Conservation (phyloP, 2,888 invertebrate genomes). For the Ormyrus thymus region DNA sequence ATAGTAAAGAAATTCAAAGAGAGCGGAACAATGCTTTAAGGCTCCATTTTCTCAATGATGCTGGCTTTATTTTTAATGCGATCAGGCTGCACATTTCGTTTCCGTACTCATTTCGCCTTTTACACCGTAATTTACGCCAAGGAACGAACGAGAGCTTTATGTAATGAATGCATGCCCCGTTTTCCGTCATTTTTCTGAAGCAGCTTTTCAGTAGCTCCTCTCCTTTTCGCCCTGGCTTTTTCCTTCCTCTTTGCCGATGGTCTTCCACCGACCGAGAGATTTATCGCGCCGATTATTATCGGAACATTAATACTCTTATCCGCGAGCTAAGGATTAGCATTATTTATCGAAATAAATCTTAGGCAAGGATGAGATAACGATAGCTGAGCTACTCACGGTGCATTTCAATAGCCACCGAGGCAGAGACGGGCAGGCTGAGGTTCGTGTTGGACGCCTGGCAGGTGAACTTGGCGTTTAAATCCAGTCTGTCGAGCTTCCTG, state of each 20-base stretch:
- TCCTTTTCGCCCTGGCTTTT: not conserved
- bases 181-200: not conserved
- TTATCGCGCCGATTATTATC: constrained; percentile 49
- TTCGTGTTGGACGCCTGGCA: constrained; percentile 88
- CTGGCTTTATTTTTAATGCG: constrained; percentile 13
- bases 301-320: constrained; percentile 49
- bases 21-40: not conserved
- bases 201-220: not conserved
- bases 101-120: too few species aligned
- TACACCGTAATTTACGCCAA: not conserved
- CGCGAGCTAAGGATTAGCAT: constrained; percentile 10
- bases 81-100: not conserved
- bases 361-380: constrained; percentile 3
- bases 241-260: not conserved
- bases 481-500: constrained; percentile 80
- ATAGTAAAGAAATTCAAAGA: too few species aligned
- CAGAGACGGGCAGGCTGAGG: constrained; percentile 81
- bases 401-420: constrained; percentile 84
- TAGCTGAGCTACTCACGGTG: constrained; percentile 79
- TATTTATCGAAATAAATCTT: constrained; percentile 34
- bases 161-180: constrained; percentile 11
- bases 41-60: constrained; percentile 1
- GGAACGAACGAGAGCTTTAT: constrained; percentile 20
- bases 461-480: constrained; percentile 85
- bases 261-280: constrained; percentile 35